Evolutionary conservation across 2,113 vertebrate genomes (phyloP), one percentile per base, ranked within the genome.

Genomic region (Raja brachyura): DNA sequence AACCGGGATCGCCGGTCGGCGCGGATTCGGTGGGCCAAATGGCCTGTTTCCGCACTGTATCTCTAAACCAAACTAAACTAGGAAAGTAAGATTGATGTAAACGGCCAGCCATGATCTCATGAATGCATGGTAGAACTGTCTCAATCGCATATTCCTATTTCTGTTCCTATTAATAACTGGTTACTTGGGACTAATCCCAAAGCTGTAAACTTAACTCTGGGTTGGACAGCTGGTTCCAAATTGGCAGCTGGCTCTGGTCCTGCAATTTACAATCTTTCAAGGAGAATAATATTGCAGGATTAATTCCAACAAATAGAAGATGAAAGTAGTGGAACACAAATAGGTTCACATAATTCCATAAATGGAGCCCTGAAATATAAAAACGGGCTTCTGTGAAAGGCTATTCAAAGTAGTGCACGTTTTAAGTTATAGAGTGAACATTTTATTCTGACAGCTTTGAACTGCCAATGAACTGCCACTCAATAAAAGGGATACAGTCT

Each of bases 361-460:
- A 92, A 73, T 48, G 31, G 88, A 73, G 66, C 2, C 33, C 88
- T 73, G 22, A 92, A 92, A 25, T 73, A 73, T 20, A 92, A 92
- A 90, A 70, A 25, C 25, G 33, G 66, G 31, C 31, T 70, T 70
- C 88, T 92, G n/a, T 90, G 63, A 70, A 70, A 33, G 16, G 11
- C 16, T 70, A 73, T n/a, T 92, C 88, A 92, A 73, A 92, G 39
- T 20, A 92, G 1, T 92, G 22, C 31, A 73, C 4, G 25, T 39
- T 48, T 90, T 73, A 92, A 92, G 18, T 92, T 73, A 92, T 92
- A 20, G 10, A 9, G 88, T 48, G 66, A 92, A 48, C 73, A 48
- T 33, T 92, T 20, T 11, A 54, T 92, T 92, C 31, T 92, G 88
- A 73, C 88, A 92, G 88, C 20, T 92, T 73, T 92, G 63, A 85